Conservation (phyloP, 2,113 vertebrate species). For the Pteruthius melanotis region DNA sequence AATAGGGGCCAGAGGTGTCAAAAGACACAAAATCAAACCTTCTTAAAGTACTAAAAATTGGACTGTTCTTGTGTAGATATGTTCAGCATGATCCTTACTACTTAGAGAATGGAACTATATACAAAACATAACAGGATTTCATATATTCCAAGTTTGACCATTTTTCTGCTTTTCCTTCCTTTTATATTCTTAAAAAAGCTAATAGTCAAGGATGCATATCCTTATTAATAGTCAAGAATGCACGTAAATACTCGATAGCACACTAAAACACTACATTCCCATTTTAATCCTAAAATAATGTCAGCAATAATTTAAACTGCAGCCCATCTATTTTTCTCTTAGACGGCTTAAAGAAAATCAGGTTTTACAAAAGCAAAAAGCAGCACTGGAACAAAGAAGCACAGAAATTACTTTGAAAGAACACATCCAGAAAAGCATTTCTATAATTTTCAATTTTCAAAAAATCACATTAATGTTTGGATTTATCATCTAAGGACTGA, state of each 20-base stretch:
- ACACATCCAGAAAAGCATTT: neutral
- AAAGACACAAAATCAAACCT: neutral
- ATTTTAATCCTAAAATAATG: slow-evolving; percentile 17
- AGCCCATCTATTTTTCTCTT: neutral
- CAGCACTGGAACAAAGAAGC: neutral
- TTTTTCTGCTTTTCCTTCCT: neutral
- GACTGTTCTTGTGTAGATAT: neutral
- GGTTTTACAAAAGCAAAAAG: neutral
- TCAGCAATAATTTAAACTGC: neutral
- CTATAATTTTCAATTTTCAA: neutral
- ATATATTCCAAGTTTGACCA: neutral
- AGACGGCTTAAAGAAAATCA: neutral
- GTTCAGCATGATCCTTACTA: neutral
- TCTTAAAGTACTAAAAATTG: neutral
- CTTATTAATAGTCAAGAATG: neutral
- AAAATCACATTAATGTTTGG: neutral
- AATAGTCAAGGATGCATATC: neutral
- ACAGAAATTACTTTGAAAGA: neutral
- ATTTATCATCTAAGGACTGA: neutral
- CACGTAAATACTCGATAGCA: neutral
- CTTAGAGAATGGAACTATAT: neutral
- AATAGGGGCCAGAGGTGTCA: neutral
- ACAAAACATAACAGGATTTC: neutral
- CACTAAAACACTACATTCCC: neutral
- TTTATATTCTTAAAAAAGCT: neutral